These are phyloP conservation scores for Mormyrus hasselquistii DNA, from an alignment of 2,797 vertebrate genomes.

Conservation along the genomic window DNA sequence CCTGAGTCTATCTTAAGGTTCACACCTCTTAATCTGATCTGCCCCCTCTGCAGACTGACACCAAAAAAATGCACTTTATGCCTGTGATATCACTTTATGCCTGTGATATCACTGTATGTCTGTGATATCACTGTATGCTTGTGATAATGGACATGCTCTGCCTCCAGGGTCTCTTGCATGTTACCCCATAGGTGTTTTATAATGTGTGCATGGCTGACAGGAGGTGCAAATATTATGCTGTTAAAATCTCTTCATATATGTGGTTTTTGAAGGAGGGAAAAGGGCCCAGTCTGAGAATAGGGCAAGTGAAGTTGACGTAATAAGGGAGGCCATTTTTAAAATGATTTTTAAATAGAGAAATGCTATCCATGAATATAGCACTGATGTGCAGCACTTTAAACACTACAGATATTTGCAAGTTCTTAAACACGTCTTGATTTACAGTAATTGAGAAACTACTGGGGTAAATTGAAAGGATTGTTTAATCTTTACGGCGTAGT, in stretches of 20 bases:
- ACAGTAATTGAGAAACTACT: neutral
- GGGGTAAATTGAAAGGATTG: neutral
- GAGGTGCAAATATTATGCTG: neutral
- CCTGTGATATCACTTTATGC: neutral
- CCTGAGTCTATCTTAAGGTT: neutral
- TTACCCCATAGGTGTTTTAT: neutral
- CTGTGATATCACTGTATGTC: too few relatives aligned
- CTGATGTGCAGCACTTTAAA: neutral
- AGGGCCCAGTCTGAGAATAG: neutral
- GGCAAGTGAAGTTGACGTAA: neutral
- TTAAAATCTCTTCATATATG: neutral
- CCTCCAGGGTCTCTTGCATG: neutral
- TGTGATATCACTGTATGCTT: neutral
- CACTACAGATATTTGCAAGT: neutral
- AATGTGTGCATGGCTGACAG: neutral
- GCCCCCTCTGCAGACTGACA: neutral
- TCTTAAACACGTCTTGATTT: neutral
- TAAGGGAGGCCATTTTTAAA: neutral
- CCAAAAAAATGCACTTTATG: neutral
- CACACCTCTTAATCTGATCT: neutral
- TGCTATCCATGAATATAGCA: neutral
- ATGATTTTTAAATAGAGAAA: neutral
- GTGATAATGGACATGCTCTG: neutral
- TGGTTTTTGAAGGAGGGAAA: neutral
- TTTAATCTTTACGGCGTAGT: neutral